A percentile compares a stretch with the other conserved stretches of the same genome.
Conservation (phyloP, 2,113 vertebrate species). For the Tragulus kanchil region DNA sequence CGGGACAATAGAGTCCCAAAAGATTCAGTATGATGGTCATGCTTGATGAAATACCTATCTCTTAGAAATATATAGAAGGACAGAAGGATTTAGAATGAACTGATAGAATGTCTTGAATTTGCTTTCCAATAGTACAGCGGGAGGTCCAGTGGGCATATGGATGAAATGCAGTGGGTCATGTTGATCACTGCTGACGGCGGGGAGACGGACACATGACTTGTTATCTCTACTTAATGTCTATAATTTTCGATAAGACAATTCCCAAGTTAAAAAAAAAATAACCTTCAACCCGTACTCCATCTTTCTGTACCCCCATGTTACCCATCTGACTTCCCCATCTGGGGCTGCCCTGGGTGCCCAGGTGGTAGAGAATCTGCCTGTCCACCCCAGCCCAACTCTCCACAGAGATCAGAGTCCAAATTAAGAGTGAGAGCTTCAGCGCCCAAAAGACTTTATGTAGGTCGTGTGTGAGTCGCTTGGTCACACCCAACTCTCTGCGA, state of each 20-base stretch:
- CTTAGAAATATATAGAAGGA: background rate
- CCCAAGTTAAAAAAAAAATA: background rate
- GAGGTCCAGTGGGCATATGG: background rate
- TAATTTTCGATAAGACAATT: conserved; percentile 6
- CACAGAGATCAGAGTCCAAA: background rate
- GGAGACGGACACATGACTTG: background rate
- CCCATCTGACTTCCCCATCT: background rate
- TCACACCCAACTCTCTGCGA: too few relatives aligned
- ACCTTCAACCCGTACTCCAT: background rate
- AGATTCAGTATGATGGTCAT: background rate
- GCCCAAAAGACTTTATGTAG: background rate
- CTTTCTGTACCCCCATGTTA: background rate
- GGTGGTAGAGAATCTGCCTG: too few relatives aligned
- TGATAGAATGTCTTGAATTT: conserved; percentile 5
- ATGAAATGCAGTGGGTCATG: background rate
- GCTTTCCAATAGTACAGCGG: background rate
- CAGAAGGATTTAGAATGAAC: background rate
- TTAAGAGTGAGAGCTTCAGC: background rate
- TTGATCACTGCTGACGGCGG: background rate
- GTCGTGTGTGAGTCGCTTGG: too few relatives aligned
- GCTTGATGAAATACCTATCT: background rate
- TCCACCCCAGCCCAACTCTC: background rate
- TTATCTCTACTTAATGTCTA: background rate
- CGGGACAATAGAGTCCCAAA: background rate
- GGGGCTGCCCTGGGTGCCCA: too few relatives aligned